These are phyloP conservation scores for Zaprionus lineosus DNA, from an alignment of 2,888 invertebrate species.

Conservation along the genomic window DNA sequence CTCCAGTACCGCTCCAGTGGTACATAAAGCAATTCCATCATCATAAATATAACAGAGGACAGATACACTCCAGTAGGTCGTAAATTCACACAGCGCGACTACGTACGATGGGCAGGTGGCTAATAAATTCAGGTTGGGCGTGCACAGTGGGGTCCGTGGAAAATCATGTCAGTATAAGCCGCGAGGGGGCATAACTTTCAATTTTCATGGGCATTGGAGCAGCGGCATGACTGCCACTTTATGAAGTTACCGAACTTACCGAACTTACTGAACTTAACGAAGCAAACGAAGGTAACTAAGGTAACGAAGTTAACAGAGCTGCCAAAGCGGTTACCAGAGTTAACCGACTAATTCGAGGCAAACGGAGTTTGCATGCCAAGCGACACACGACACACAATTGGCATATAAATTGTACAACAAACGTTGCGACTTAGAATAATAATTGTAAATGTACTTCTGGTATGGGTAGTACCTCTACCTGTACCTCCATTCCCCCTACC, in stretches of 20 bases:
- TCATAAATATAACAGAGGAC: constrained; percentile 61
- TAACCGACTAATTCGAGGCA: constrained; percentile 3
- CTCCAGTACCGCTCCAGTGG: too few relatives aligned
- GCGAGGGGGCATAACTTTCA: constrained; percentile 66
- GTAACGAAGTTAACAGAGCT: too few relatives aligned
- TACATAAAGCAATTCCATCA: constrained; percentile 37
- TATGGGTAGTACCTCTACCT: constrained; percentile 1
- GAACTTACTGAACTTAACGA: too few relatives aligned
- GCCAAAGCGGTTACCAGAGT: too few relatives aligned
- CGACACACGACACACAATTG: constrained; percentile 38
- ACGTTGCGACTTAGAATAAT: constrained; percentile 44
- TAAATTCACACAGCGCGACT: constrained; percentile 59
- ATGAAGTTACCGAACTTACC: constrained; percentile 55
- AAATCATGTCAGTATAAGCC: constrained; percentile 57
- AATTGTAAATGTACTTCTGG: constrained; percentile 43
- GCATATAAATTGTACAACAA: constrained; percentile 56
- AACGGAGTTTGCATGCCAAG: constrained; percentile 61
- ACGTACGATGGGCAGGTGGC: constrained; percentile 47
- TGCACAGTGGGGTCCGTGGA: constrained; percentile 42
- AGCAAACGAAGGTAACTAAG: too few relatives aligned
- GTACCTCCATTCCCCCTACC: background rate
- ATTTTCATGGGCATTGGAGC: constrained; percentile 65
- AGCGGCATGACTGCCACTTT: constrained; percentile 37
- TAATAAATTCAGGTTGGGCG: constrained; percentile 63
- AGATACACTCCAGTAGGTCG: constrained; percentile 40